A percentile compares a stretch with the other conserved stretches of the same genome.
Conservation (phyloP, 2,797 vertebrate species). For the Melanogrammus aeglefinus region DNA sequence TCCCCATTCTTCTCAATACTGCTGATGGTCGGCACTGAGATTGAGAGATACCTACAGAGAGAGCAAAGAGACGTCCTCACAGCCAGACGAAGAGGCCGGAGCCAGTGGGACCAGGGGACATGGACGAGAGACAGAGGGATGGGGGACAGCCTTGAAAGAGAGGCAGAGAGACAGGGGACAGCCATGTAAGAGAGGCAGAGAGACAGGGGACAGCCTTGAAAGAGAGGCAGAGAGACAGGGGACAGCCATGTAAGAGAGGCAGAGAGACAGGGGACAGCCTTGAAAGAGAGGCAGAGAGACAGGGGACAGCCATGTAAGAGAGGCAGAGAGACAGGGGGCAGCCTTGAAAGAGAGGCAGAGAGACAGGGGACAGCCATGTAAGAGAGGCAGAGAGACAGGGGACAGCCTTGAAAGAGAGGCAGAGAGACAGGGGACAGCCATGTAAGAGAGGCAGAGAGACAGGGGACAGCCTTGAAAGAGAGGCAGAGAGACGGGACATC, state of each 20-base stretch:
- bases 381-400: constrained; percentile 8
- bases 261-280: constrained; percentile 12
- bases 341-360: constrained; percentile 32
- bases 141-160: neutral
- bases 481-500: neutral
- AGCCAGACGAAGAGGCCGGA: constrained; percentile 9
- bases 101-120: constrained; percentile 25
- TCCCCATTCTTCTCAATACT: neutral
- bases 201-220: neutral
- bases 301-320: constrained; percentile 36
- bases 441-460: constrained; percentile 3
- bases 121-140: constrained; percentile 36
- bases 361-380: neutral
- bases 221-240: constrained; percentile 14
- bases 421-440: constrained; percentile 20
- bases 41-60: constrained; percentile 17
- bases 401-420: constrained; percentile 23
- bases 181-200: neutral
- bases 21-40: constrained; percentile 8
- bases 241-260: constrained; percentile 35
- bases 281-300: constrained; percentile 12
- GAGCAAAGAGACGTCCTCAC: constrained; percentile 19
- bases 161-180: constrained; percentile 1
- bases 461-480: neutral
- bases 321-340: constrained; percentile 29